Evolutionary conservation across 2,797 vertebrate genomes (phyloP).

Genomic region (Bovichtus variegatus): DNA sequence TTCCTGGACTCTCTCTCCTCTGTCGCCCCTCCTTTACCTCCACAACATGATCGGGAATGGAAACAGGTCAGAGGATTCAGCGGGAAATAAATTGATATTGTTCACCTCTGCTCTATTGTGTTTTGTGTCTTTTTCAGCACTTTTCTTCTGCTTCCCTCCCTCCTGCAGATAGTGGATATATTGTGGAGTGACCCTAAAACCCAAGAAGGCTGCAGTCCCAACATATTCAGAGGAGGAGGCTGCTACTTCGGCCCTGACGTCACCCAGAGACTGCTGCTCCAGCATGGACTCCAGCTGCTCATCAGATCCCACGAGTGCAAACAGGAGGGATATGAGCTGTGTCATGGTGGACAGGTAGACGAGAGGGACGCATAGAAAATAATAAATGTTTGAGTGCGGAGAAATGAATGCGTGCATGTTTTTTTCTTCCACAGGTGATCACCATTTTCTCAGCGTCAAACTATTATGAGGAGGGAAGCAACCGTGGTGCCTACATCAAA

Average conservation of each 20-base stretch:
- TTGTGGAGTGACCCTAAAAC: slow-evolving; percentile 96
- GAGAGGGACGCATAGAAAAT: accelerated
- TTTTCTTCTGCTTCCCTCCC: neutral
- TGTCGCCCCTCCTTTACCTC: slow-evolving; percentile 71
- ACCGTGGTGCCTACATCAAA: slow-evolving; percentile 95
- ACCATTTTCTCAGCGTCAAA: slow-evolving; percentile 99
- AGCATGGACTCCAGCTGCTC: slow-evolving; percentile 90
- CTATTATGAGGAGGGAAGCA: slow-evolving; percentile 97
- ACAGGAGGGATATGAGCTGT: slow-evolving; percentile 94
- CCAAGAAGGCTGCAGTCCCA: slow-evolving; percentile 91
- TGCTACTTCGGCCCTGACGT: slow-evolving; percentile 97
- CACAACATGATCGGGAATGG: slow-evolving; percentile 86
- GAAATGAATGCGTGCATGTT: neutral
- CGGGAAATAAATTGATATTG: neutral
- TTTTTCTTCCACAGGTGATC: slow-evolving; percentile 89
- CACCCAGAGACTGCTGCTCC: slow-evolving; percentile 87
- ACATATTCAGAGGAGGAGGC: slow-evolving; percentile 92
- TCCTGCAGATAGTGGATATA: slow-evolving; percentile 90
- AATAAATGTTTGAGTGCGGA: neutral
- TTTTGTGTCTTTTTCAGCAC: neutral
- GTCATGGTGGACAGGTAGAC: slow-evolving; percentile 87
- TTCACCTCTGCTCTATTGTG: neutral
- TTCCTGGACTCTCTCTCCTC: slow-evolving; percentile 81
- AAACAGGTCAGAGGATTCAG: slow-evolving; percentile 86
- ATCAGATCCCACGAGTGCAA: slow-evolving; percentile 98